Conservation (phyloP, 35 echinoderm and acorn worm genomes). For the Eucidaris tribuloides region DNA sequence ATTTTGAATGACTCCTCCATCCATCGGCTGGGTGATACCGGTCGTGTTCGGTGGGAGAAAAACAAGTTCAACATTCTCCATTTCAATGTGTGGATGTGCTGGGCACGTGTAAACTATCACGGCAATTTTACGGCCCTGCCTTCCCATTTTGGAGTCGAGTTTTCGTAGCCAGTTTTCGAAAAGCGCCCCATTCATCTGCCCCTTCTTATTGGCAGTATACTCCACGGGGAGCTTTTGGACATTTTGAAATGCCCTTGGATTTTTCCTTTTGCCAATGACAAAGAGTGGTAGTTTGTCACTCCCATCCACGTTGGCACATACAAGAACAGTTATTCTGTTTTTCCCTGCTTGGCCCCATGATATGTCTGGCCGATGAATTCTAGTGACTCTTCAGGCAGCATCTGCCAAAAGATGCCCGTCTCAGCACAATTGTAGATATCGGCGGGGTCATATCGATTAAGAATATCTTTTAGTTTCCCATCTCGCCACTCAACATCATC, state of each 20-base stretch:
- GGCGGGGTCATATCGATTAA: background rate
- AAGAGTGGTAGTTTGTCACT: conserved; percentile 13
- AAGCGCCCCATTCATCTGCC: conserved; percentile 32
- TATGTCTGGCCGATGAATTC: background rate
- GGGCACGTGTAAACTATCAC: conserved; percentile 11
- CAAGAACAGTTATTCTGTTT: conserved; percentile 12
- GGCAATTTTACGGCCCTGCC: background rate
- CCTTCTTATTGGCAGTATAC: conserved; percentile 33
- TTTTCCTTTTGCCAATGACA: conserved; percentile 46
- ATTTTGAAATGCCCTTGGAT: conserved; percentile 41
- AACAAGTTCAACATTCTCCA: conserved; percentile 9
- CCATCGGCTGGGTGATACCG: conserved; percentile 35
- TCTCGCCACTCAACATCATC: background rate
- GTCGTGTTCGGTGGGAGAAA: conserved; percentile 42
- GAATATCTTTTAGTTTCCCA: background rate
- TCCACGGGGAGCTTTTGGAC: conserved; percentile 21
- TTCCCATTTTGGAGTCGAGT: conserved; percentile 6
- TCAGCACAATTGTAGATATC: conserved; percentile 40
- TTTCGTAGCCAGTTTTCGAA: conserved; percentile 32
- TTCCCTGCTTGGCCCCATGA: background rate
- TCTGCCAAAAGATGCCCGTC: conserved; percentile 30
- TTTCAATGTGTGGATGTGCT: background rate
- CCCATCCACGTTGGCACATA: conserved; percentile 10
- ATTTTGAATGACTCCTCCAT: conserved; percentile 11
- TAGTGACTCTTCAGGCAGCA: conserved; percentile 17